Base-by-base conservation (phyloP, 2,797 vertebrate genomes). In the Clarias fuscus region DNA sequence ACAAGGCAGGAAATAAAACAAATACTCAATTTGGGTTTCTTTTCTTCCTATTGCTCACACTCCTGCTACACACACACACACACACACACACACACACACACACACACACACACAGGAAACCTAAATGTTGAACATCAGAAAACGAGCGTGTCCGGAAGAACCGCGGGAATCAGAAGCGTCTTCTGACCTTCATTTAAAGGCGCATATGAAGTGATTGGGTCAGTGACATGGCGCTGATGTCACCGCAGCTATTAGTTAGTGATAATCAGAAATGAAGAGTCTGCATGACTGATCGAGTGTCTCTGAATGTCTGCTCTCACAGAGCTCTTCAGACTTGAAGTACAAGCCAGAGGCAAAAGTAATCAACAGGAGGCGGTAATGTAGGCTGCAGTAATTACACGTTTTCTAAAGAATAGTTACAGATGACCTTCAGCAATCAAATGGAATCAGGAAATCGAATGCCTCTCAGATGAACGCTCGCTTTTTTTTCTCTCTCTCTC, bases 401-500 rank as follows among this genome's bases (percentile, higher is more conserved):
- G 79, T 85, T 89, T 90, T 90, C 79, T 79, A 65, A 89, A 86
- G 85, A 90, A 89, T 75, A 85, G 89, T 90, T 64, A 85, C 87
- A 80, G 78, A 85, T 72, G 82, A 91, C 89, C 89, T 92, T 91
- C 84, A 86, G 87, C 87, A 92, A 91, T 92, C 91, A 90, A 77
- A 81, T 70, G 48, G 11, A 85, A 86, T 86, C 65, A 78, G 82
- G 79, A 86, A 88, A 82, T 71, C 58, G 68, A 88, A 81, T 82
- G 76, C 77, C 68, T 70, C 85, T 75, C 24, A 33, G 17, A 85
- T 89, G 81, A 81, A 75, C 86, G 65, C 77, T 27, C 27, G 37
- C 72, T 78, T 3, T 6, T 6, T 64, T 10, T 5, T 7, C 20
- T 37, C 37, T 37, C 37, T 37, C 24, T 1, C 24, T 40, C 17